phyloP scores from a whole-genome alignment of 1,140 invertebrate genomes.

The Drosophila obscura region DNA sequence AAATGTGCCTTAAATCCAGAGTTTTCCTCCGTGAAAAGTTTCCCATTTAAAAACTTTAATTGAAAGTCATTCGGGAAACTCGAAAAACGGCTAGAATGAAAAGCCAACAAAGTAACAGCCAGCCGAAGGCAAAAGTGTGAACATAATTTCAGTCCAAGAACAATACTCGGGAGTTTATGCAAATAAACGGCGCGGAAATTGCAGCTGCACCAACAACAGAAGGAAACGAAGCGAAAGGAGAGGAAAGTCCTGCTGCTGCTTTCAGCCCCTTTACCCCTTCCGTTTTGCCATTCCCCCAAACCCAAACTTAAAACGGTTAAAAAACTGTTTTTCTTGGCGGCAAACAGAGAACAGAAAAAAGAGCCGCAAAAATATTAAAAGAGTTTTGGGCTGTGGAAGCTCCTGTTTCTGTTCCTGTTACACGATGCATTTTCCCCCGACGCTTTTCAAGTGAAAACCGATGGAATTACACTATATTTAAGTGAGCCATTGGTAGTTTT shows the following conservation, averaged over 20 bases:
- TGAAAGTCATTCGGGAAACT: conserved; percentile 29
- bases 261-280: not conserved
- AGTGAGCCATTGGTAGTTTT: too few relatives aligned
- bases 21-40: conserved; percentile 43
- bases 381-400: too few relatives aligned
- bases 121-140: conserved; percentile 35
- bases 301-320: conserved; percentile 42
- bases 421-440: too few relatives aligned
- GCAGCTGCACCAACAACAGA: conserved; percentile 40
- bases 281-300: conserved; percentile 9
- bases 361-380: conserved; percentile 1
- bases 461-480: too few relatives aligned
- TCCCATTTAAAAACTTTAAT: conserved; percentile 33
- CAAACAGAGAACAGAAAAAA: conserved; percentile 19
- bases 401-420: too few relatives aligned
- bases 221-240: not conserved
- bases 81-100: conserved; percentile 5
- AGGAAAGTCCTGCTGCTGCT: too few relatives aligned
- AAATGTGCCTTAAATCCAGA: conserved; percentile 10
- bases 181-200: conserved; percentile 54
- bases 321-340: conserved; percentile 54
- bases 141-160: conserved; percentile 36
- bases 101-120: conserved; percentile 5
- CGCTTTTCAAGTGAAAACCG: too few relatives aligned
- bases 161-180: conserved; percentile 38